Conservation (phyloP, 2,797 vertebrate species). For the Danio jaintianensis region DNA sequence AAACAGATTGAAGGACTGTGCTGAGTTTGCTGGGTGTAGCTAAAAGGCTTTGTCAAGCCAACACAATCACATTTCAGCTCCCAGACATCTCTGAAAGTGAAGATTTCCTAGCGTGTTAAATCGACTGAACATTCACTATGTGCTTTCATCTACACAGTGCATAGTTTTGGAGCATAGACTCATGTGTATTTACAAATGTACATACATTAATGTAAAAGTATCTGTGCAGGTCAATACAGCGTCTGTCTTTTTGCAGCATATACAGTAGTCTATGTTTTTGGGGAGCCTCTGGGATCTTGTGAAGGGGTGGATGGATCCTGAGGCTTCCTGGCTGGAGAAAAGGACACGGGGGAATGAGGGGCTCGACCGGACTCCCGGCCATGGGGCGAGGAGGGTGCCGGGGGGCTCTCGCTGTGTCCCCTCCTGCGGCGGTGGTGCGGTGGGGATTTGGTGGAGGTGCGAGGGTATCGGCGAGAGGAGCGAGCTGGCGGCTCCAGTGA, state of each 20-base stretch:
- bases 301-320: constrained; percentile 67
- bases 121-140: constrained; percentile 3
- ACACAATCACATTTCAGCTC: constrained; percentile 3
- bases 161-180: constrained; percentile 3
- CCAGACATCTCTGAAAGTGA: constrained; percentile 10
- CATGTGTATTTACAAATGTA: constrained; percentile 51
- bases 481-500: constrained; percentile 75
- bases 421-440: constrained; percentile 72
- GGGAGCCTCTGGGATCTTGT: constrained; percentile 75
- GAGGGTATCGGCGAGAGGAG: constrained; percentile 78
- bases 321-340: constrained; percentile 76
- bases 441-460: constrained; percentile 76
- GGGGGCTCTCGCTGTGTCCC: constrained; percentile 66
- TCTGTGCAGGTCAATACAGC: constrained; percentile 29
- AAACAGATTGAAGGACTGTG: neutral
- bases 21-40: neutral
- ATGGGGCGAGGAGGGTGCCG: constrained; percentile 69
- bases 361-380: constrained; percentile 71
- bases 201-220: constrained; percentile 29
- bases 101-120: constrained; percentile 1
- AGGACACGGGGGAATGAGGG: constrained; percentile 70
- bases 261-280: constrained; percentile 44
- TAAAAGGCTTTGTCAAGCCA: constrained; percentile 18
- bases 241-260: constrained; percentile 47
- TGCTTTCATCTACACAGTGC: neutral